Evolutionary conservation across 2,888 invertebrate genomes (phyloP).

Genomic region (Venusia cambrica): DNA sequence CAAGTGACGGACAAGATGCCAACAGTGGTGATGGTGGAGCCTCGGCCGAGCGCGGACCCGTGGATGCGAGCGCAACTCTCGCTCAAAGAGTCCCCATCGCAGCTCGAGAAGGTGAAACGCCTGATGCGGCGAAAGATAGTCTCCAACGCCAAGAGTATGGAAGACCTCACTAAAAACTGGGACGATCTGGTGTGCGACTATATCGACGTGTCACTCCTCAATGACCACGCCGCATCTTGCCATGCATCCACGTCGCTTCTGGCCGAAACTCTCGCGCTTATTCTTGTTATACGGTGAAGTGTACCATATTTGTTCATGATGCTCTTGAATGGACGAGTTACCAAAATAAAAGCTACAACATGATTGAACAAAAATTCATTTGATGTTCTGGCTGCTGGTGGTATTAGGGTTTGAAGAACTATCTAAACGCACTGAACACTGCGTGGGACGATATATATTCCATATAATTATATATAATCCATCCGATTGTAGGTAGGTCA

Average conservation of each 20-base stretch:
- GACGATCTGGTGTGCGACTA: slow-evolving; percentile 67
- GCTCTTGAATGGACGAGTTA: too few relatives aligned
- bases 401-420: too few relatives aligned
- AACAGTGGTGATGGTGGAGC: slow-evolving; percentile 61
- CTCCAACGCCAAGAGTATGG: slow-evolving; percentile 48
- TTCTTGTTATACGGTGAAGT: not conserved
- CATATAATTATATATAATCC: too few relatives aligned
- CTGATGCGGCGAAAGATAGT: slow-evolving; percentile 63
- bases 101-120: slow-evolving; percentile 49
- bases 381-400: too few relatives aligned
- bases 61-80: slow-evolving; percentile 42
- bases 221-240: slow-evolving; percentile 1
- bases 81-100: slow-evolving; percentile 46
- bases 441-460: too few relatives aligned
- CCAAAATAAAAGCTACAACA: too few relatives aligned
- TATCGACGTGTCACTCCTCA: slow-evolving; percentile 48
- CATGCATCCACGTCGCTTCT: not conserved
- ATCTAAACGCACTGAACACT: too few relatives aligned
- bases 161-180: slow-evolving; percentile 66
- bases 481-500: too few relatives aligned
- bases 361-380: too few relatives aligned
- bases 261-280: not conserved
- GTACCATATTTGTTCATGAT: too few relatives aligned
- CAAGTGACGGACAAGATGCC: slow-evolving; percentile 53
- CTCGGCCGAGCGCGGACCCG: slow-evolving; percentile 36